Conservation (phyloP, 2,113 vertebrate genomes). For the Pachyramphus minor region DNA sequence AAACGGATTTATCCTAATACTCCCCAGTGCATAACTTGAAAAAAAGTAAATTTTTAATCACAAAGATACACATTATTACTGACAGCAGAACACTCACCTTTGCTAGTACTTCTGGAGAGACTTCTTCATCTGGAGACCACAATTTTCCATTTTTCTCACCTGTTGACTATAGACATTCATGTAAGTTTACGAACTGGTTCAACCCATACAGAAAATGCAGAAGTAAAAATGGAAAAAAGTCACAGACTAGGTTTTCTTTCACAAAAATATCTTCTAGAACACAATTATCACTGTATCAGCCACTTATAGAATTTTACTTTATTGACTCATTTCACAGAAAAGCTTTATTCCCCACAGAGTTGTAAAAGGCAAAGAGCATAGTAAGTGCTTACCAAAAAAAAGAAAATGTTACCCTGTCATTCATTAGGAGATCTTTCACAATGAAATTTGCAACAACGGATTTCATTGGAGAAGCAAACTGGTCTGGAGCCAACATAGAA, state of each 20-base stretch:
- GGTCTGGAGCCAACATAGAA: slow-evolving; percentile 98
- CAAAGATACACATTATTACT: not conserved
- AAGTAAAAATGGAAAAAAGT: not conserved
- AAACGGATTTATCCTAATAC: not conserved
- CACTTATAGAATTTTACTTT: not conserved
- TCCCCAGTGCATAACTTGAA: not conserved
- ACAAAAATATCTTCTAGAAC: not conserved
- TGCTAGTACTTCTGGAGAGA: slow-evolving; percentile 95
- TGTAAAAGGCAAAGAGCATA: not conserved
- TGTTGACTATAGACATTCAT: slow-evolving; percentile 81
- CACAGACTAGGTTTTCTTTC: not conserved
- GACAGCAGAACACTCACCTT: slow-evolving; percentile 77
- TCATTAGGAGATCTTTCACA: slow-evolving; percentile 98
- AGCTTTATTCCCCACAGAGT: not conserved
- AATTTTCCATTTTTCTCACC: slow-evolving; percentile 98
- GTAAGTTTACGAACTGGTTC: slow-evolving; percentile 37
- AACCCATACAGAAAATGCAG: not conserved
- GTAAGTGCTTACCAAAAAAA: not conserved
- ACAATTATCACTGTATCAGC: not conserved
- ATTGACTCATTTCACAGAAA: not conserved
- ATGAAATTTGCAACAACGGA: slow-evolving; percentile 99
- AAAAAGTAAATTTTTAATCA: not conserved
- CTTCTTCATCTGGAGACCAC: slow-evolving; percentile 96
- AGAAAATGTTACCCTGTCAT: slow-evolving; percentile 86
- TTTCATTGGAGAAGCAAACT: slow-evolving; percentile 99